Conservation (phyloP, 2,888 invertebrate species). For the Lordiphosa andalusiaca region DNA sequence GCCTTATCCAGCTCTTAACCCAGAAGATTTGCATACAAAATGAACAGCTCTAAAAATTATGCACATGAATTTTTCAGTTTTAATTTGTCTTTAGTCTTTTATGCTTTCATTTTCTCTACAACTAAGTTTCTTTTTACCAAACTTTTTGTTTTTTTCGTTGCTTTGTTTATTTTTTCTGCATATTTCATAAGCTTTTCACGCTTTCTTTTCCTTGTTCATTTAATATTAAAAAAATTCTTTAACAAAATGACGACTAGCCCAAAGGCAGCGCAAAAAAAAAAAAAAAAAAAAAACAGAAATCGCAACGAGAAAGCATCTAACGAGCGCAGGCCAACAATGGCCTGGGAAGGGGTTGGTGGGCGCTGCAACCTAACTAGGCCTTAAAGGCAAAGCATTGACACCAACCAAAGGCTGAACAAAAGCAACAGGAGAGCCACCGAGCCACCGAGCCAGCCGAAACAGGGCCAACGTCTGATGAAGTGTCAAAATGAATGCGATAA, state of each 20-base stretch:
- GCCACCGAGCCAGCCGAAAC: conserved; percentile 34
- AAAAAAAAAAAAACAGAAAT: conserved; percentile 54
- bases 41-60: conserved; percentile 66
- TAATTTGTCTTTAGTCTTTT: conserved; percentile 62
- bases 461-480: conserved; percentile 76
- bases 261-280: too few species aligned
- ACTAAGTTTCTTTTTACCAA: not conserved
- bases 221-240: conserved; percentile 73
- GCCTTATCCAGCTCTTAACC: conserved; percentile 18
- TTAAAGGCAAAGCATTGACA: conserved; percentile 78
- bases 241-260: conserved; percentile 66
- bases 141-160: not conserved
- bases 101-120: conserved; percentile 6
- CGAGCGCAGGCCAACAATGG: conserved; percentile 34
- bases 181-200: conserved; percentile 53
- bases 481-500: conserved; percentile 75
- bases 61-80: conserved; percentile 69
- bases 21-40: conserved; percentile 66
- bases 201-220: conserved; percentile 60
- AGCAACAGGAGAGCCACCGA: conserved; percentile 24
- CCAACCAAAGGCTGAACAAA: conserved; percentile 52
- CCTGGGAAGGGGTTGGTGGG: conserved; percentile 4
- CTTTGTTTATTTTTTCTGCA: conserved; percentile 44
- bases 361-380: conserved; percentile 44
- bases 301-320: conserved; percentile 37